phyloP scores from a whole-genome alignment of 2,797 vertebrate species.

The Lateolabrax maculatus region DNA sequence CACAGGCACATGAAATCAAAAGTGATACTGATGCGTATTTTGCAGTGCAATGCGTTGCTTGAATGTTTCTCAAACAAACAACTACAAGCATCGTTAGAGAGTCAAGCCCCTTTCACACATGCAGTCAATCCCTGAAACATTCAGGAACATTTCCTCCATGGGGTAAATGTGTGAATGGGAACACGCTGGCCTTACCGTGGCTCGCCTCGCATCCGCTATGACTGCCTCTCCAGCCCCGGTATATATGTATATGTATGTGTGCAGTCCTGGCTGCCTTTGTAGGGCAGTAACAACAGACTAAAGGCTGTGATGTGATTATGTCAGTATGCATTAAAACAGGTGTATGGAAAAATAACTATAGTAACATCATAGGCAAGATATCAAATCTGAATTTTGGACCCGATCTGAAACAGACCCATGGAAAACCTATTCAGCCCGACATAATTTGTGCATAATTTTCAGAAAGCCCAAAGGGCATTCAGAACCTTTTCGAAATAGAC shows the following conservation, averaged over 20 bases:
- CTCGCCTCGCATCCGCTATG: too few relatives aligned
- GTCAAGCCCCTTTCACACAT: too few relatives aligned
- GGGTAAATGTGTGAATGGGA: too few relatives aligned
- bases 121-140: too few relatives aligned
- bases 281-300: too few relatives aligned
- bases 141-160: too few relatives aligned
- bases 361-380: not conserved
- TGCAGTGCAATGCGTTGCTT: too few relatives aligned
- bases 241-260: too few relatives aligned
- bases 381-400: not conserved
- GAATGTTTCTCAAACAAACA: not conserved
- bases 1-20: not conserved
- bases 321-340: not conserved
- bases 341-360: not conserved
- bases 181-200: too few relatives aligned
- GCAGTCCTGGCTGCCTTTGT: not conserved
- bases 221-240: too few relatives aligned
- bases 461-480: not conserved
- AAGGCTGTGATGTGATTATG: not conserved
- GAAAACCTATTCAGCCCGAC: not conserved
- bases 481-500: not conserved
- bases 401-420: not conserved
- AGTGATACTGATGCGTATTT: too few relatives aligned
- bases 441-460: not conserved
- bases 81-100: not conserved